Evolutionary conservation across 2,888 invertebrate species (phyloP).

Genomic region (Orgyia antiqua): DNA sequence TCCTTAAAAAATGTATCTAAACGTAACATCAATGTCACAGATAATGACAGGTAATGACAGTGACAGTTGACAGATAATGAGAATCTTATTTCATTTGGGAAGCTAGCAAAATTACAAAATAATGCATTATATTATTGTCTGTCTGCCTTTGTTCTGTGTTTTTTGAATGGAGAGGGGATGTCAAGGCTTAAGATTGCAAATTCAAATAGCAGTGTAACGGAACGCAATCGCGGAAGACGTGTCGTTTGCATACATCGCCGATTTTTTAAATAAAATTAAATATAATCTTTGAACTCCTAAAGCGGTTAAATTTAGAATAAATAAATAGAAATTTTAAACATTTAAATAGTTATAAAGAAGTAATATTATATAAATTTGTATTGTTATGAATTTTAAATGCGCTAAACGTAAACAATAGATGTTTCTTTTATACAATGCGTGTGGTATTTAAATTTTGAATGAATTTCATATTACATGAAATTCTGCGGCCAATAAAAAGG

Average conservation of each 20-base stretch:
- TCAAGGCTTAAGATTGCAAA: slow-evolving; percentile 14
- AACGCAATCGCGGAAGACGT: slow-evolving; percentile 18
- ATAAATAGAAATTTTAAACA: too few species aligned
- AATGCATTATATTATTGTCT: neutral
- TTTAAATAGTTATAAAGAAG: too few species aligned
- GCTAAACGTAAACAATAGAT: slow-evolving; percentile 46
- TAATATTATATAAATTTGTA: too few species aligned
- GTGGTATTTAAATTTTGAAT: slow-evolving; percentile 33
- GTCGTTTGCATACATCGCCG: slow-evolving; percentile 14
- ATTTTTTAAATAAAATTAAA: slow-evolving; percentile 11
- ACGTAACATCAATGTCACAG: neutral
- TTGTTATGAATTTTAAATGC: too few species aligned
- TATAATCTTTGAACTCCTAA: neutral
- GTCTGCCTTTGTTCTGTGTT: neutral
- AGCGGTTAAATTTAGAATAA: neutral
- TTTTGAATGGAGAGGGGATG: slow-evolving; percentile 11
- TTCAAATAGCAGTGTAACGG: slow-evolving; percentile 9
- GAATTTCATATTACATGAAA: slow-evolving; percentile 25
- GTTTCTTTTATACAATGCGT: slow-evolving; percentile 35
- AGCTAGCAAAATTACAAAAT: too few species aligned
- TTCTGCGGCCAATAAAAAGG: slow-evolving; percentile 30
- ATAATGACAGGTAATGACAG: too few species aligned
- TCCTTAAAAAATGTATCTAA: too few species aligned
- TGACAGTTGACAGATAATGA: neutral
- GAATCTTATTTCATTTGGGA: too few species aligned